Conservation (phyloP, 1,140 invertebrate species). For the Bilobella aurantiaca region DNA sequence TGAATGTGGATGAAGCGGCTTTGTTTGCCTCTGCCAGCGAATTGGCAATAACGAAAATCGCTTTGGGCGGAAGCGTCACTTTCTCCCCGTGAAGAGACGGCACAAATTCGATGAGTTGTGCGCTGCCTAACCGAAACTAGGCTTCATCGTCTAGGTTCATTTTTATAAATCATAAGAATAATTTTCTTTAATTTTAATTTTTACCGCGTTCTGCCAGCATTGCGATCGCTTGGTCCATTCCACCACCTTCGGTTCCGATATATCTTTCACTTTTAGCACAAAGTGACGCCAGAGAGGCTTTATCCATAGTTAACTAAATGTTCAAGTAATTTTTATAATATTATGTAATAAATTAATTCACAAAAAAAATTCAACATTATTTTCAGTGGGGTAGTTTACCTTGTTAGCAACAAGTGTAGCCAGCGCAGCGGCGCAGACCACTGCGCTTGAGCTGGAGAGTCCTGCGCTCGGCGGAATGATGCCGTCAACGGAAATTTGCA, state of each 20-base stretch:
- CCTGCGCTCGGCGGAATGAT: conserved; percentile 83
- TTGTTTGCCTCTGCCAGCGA: conserved; percentile 85
- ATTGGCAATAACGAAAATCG: conserved; percentile 86
- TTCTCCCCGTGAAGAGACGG: conserved; percentile 63
- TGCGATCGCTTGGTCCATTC: conserved; percentile 98
- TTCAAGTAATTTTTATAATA: conserved; percentile 15
- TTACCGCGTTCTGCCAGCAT: conserved; percentile 76
- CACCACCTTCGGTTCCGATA: conserved; percentile 91
- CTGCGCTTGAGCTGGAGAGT: conserved; percentile 90
- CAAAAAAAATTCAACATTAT: neutral
- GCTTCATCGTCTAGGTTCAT: too few relatives aligned
- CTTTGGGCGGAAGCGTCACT: conserved; percentile 65
- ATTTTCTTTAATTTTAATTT: too few relatives aligned
- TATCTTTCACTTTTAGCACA: conserved; percentile 81
- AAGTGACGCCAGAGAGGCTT: conserved; percentile 67
- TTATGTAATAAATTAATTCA: too few relatives aligned
- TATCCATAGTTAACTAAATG: conserved; percentile 47
- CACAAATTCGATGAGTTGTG: conserved; percentile 88
- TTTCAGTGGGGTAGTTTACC: too few relatives aligned
- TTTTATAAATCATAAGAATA: too few relatives aligned
- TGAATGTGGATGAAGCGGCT: conserved; percentile 79
- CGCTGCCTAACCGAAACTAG: too few relatives aligned
- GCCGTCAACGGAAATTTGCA: conserved; percentile 68
- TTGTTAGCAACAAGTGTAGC: conserved; percentile 65
- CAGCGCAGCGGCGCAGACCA: conserved; percentile 85